Evolutionary conservation across 2,888 invertebrate species (phyloP).

Genomic region (Leucania comma): DNA sequence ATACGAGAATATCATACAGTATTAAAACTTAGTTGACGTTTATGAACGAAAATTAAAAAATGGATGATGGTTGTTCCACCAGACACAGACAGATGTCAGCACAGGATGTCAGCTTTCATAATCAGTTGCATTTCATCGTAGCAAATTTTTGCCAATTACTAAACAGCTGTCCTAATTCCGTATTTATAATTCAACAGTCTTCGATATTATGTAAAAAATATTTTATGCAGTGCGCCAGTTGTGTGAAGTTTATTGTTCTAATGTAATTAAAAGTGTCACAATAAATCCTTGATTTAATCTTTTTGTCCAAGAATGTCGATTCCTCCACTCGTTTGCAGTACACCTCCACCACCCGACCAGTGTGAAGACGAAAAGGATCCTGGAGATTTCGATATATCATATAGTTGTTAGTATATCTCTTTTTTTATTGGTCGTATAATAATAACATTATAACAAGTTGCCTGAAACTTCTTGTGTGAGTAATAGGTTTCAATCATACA

Average conservation of each 20-base stretch:
- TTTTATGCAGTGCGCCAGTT: slow-evolving; percentile 37
- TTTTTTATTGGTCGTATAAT: neutral
- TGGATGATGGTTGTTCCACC: slow-evolving; percentile 65
- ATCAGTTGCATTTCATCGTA: slow-evolving; percentile 70
- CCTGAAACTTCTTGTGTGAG: slow-evolving; percentile 10
- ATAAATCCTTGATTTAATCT: slow-evolving; percentile 64
- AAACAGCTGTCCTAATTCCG: slow-evolving; percentile 84
- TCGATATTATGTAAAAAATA: slow-evolving; percentile 53
- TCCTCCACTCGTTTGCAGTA: slow-evolving; percentile 92
- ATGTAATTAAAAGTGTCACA: slow-evolving; percentile 64
- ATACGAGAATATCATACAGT: slow-evolving; percentile 14
- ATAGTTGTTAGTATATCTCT: slow-evolving; percentile 80
- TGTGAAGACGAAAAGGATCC: slow-evolving; percentile 92
- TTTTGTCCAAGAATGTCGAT: slow-evolving; percentile 89
- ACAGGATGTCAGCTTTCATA: slow-evolving; percentile 63
- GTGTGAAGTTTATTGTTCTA: slow-evolving; percentile 44
- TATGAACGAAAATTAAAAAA: slow-evolving; percentile 50
- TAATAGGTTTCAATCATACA: slow-evolving; percentile 36
- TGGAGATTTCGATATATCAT: slow-evolving; percentile 86
- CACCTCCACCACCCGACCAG: slow-evolving; percentile 92
- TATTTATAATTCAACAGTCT: slow-evolving; percentile 39
- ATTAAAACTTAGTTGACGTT: slow-evolving; percentile 10
- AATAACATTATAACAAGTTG: slow-evolving; percentile 15
- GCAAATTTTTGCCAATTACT: slow-evolving; percentile 82
- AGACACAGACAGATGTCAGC: slow-evolving; percentile 32